Base-by-base conservation (phyloP, 2,797 vertebrate genomes). In the Trematomus bernacchii region DNA sequence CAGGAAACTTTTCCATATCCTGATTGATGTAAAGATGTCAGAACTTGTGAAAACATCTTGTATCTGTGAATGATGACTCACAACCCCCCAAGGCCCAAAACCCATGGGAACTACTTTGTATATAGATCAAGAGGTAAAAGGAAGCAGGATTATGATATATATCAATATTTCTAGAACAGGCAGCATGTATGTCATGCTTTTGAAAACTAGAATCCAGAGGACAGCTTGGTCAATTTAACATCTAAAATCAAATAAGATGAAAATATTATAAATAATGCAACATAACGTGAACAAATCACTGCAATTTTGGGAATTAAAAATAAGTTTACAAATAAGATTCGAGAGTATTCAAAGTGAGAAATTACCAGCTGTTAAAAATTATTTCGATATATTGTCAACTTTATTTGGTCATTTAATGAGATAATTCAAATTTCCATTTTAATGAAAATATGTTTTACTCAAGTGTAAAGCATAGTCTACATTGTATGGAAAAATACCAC, bases 151-250 rank as follows among this genome's bases (percentile, higher is more conserved):
- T 57, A 30, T 52, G 40, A 43, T 27, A 12, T 15, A 14, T 16
- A 50, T 54, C 2, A 21, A 53, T 68, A 64, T 40, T 58, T 58
- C 3, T 30, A 55, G 33, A 53, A 40, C 27, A 65, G 19, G 53
- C 3, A 1, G 3, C 4, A 14, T 47, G 3, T 42, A 5, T 37
- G 30, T 50, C 58, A 14, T 10, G 12, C 21, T 61, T 48, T 42
- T 10, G 50, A 11, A 44, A 59, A 46, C 21, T 18, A 2, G 16
- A 59, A 33, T 59, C 16, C 16, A 52, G 46, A 43, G 43, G 4
- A 53, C 4, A 52, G 23, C 3, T 6, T 0, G 1, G 2, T 43
- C 18, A 18, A 2, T 72, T 10, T 19, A 10, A 46, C 0, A 5
- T 46, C 42, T 4, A 50, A 54, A 37, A 68, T 46, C n/a, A 27